Base-by-base conservation (phyloP, 1,140 invertebrate species). In the Maniola jurtina region DNA sequence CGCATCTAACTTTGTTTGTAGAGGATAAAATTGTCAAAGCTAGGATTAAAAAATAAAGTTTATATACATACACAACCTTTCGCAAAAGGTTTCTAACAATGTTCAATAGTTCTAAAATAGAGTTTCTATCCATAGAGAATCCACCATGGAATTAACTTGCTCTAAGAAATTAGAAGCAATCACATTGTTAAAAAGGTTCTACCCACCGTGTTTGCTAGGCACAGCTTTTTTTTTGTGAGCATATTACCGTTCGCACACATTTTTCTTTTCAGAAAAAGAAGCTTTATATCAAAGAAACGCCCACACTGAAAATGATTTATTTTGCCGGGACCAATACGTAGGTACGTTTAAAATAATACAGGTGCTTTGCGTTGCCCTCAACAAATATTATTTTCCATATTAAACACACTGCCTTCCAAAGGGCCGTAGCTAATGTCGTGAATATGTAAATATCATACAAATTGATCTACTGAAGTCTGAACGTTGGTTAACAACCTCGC, bases 401-500 rank as follows among this genome's bases (percentile, higher is more conserved):
- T 16, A 52, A 52, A 52, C 48, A 52, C 48, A 52, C 48, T 52
- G 48, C 48, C 48, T 16, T 25, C 48, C 25, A 25, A 52, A 52
- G 16, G 63, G 45, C 55, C 25, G 25, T 25, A 25, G n/a, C n/a
- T 25, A 25, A 25, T 25, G 4, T 35, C 56, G 42, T 48, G 56
- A 65, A 59, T 65, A 52, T 65, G 63, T 65, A 59, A 65, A 65
- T 65, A 34, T 50, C 59, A 50, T 65, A 64, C 54, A 64, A 64
- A 64, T 65, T 65, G 56, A 59, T 65, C 55, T 25, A 14, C 48
- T 7, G 25, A 25, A 25, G 25, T 25, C 25, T 25, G 48, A 52
- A 9, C 48, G 10, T 48, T 14, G 45, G 48, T 25, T 52, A 52
- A 52, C 48, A 52, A 6, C 15, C 16, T 52, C 10, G 6, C 48